A percentile compares a stretch with the other conserved stretches of the same genome.
Evolutionary conservation across 2,797 vertebrate genomes (phyloP).

Genomic region (Streptopelia turtur): DNA sequence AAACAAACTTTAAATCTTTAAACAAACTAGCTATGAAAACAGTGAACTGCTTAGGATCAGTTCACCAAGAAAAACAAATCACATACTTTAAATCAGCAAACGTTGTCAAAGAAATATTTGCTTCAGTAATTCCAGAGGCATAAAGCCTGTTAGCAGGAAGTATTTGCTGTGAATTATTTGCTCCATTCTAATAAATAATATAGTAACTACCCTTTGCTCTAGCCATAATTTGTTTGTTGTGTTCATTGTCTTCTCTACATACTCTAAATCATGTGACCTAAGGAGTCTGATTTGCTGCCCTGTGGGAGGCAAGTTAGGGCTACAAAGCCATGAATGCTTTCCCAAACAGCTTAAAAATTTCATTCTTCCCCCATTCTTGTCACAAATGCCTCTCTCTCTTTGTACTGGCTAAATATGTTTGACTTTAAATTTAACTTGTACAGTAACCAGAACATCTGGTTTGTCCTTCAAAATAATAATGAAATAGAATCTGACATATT

Average conservation of each 20-base stretch:
- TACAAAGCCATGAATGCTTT: background rate
- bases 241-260: background rate
- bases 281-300: background rate
- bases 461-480: background rate
- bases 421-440: background rate
- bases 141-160: background rate
- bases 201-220: background rate
- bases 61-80: background rate
- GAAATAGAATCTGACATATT: background rate
- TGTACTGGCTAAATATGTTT: background rate
- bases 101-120: background rate
- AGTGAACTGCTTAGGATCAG: background rate
- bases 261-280: background rate
- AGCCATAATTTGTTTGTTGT: background rate
- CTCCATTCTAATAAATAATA: background rate
- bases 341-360: background rate
- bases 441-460: background rate
- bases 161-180: background rate
- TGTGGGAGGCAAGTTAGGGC: background rate
- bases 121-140: background rate
- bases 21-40: background rate
- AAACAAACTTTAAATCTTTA: background rate
- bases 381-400: background rate
- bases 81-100: background rate
- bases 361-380: background rate